Percentiles rank a stretch among this genome's conserved stretches.
phyloP scores from a whole-genome alignment of 2,113 vertebrate species.

The Cryptomyrus ogoouensis region DNA sequence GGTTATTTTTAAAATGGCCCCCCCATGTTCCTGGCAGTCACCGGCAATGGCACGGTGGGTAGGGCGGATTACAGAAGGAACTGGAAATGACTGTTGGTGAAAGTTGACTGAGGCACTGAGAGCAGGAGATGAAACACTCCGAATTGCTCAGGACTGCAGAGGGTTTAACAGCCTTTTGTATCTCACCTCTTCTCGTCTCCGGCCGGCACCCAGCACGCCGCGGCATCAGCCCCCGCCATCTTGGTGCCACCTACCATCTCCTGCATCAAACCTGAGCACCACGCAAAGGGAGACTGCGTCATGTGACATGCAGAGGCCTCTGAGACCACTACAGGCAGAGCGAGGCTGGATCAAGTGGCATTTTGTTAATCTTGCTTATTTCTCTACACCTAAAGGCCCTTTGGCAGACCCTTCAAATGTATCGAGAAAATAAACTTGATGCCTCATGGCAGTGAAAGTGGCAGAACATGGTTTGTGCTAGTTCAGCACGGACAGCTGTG shows the following conservation, averaged over 20 bases:
- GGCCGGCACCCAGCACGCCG: slow-evolving; percentile 62
- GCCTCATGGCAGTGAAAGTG: not conserved
- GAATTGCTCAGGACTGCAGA: too few relatives aligned
- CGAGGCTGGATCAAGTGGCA: not conserved
- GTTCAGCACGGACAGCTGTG: not conserved
- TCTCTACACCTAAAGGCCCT: not conserved
- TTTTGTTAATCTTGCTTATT: not conserved
- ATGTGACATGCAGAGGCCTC: not conserved
- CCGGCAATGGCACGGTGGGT: not conserved
- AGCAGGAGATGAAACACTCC: not conserved
- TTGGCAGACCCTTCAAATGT: not conserved
- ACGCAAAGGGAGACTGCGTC: not conserved
- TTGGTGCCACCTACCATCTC: slow-evolving; percentile 63
- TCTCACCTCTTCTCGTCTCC: slow-evolving; percentile 67
- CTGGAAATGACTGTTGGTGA: not conserved
- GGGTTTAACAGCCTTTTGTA: not conserved
- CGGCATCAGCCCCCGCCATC: slow-evolving; percentile 38
- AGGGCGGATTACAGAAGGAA: not conserved
- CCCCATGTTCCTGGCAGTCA: not conserved
- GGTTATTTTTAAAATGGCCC: not conserved
- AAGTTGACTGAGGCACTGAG: not conserved
- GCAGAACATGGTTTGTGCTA: not conserved
- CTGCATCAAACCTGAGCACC: slow-evolving; percentile 38
- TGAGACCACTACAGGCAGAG: not conserved
- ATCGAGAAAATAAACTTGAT: not conserved